Percentiles rank a stretch among this genome's conserved stretches.
Evolutionary conservation across 2,113 vertebrate species (phyloP).

Genomic region (Macheiramphus alcinus): DNA sequence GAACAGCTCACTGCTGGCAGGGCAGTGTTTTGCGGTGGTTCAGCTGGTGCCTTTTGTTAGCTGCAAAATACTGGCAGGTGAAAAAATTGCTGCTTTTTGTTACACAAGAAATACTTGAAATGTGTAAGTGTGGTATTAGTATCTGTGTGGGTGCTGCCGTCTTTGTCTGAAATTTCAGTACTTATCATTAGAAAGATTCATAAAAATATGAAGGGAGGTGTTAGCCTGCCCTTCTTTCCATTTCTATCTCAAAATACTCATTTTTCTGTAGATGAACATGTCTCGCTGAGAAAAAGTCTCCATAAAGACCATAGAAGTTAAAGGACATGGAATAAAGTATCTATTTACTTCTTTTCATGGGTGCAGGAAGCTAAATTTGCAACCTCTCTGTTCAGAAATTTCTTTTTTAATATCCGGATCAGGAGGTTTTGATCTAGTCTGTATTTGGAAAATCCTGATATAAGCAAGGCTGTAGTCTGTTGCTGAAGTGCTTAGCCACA

Average conservation of each 20-base stretch:
- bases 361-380: not conserved
- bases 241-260: not conserved
- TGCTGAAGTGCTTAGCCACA: slow-evolving; percentile 37
- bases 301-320: not conserved
- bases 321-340: not conserved
- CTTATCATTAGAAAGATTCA: not conserved
- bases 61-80: not conserved
- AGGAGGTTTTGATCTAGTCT: slow-evolving; percentile 39
- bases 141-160: not conserved
- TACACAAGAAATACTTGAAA: not conserved
- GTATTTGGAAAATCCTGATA: slow-evolving; percentile 41
- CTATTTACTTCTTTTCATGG: not conserved
- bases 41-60: not conserved
- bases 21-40: slow-evolving; percentile 9
- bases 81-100: not conserved
- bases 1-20: not conserved
- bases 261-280: not conserved
- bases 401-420: slow-evolving; percentile 16
- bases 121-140: not conserved
- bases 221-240: not conserved
- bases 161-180: not conserved
- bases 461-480: slow-evolving; percentile 31
- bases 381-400: not conserved
- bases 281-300: not conserved
- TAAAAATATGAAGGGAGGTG: not conserved